Percentiles rank a stretch among this genome's conserved stretches.
phyloP scores from a whole-genome alignment of 2,113 vertebrate species.

The Toxostoma redivivum region DNA sequence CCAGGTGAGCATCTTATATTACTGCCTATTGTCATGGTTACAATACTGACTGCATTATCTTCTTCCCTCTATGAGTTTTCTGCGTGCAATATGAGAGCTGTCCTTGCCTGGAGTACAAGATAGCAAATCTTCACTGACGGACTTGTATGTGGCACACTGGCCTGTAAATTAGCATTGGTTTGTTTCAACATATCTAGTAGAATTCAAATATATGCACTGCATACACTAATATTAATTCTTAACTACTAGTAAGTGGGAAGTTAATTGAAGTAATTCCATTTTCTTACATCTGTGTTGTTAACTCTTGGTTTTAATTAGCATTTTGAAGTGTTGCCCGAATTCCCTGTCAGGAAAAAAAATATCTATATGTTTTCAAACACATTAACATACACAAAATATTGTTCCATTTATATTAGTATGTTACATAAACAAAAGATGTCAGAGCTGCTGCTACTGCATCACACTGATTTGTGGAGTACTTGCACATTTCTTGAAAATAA shows the following conservation, averaged over 20 bases:
- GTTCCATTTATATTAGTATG: neutral
- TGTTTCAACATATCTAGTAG: neutral
- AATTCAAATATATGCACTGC: neutral
- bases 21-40: slow-evolving; percentile 17
- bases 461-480: neutral
- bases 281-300: neutral
- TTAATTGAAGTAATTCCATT: neutral
- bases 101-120: neutral
- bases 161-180: neutral
- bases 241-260: neutral
- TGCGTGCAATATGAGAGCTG: neutral
- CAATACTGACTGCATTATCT: neutral
- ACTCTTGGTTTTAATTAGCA: neutral
- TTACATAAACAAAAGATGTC: neutral
- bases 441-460: neutral
- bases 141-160: neutral
- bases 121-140: neutral
- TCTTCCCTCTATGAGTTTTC: neutral
- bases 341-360: neutral
- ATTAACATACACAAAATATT: neutral
- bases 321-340: neutral
- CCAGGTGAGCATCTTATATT: neutral
- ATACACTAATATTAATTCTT: neutral
- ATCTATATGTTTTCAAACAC: neutral
- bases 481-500: neutral